Evolutionary conservation across 2,797 vertebrate species (phyloP).

Genomic region (Phataginus tetradactyla): DNA sequence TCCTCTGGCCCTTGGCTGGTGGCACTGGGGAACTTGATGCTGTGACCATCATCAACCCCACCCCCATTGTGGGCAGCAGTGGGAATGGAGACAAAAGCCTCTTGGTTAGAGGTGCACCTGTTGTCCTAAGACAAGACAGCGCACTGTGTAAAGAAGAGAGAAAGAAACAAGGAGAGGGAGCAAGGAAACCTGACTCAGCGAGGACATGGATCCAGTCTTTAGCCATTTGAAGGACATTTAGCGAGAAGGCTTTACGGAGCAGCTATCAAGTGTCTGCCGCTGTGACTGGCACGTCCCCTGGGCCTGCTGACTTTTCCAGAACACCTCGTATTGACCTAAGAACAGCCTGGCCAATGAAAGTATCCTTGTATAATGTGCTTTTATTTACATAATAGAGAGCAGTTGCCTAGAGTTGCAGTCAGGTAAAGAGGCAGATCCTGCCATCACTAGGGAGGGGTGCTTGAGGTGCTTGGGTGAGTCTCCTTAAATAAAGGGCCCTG

Average conservation of each 20-base stretch:
- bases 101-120: background rate
- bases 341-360: background rate
- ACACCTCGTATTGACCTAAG: background rate
- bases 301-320: constrained; percentile 6
- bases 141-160: background rate
- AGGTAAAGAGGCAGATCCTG: background rate
- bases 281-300: rapidly evolving
- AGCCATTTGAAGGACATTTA: background rate
- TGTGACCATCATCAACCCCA: no score
- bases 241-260: background rate
- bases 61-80: background rate
- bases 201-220: rapidly evolving
- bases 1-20: background rate
- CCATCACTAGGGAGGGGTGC: background rate
- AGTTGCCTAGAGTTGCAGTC: background rate
- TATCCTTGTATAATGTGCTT: background rate
- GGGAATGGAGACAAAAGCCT: background rate
- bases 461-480: no score
- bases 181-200: background rate
- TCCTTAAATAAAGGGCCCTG: background rate
- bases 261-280: background rate
- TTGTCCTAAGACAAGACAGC: background rate
- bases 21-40: background rate
- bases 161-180: rapidly evolving
- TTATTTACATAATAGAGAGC: background rate